Evolutionary conservation across 2,113 vertebrate genomes (phyloP).

Genomic region (Ochotona curzoniae): DNA sequence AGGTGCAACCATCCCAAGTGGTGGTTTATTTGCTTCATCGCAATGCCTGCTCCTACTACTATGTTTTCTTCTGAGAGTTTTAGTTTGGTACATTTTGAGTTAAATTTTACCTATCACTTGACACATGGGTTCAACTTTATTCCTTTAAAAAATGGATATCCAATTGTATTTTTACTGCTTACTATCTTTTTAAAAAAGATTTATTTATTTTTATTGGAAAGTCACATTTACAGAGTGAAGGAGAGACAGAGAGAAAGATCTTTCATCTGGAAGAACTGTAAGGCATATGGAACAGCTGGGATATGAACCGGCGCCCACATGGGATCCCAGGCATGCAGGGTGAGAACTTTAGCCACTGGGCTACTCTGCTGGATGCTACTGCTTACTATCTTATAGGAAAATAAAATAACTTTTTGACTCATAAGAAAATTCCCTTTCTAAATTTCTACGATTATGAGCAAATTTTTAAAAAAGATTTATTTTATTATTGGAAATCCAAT

Average conservation of each 20-base stretch:
- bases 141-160: not conserved
- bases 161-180: not conserved
- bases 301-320: too few species aligned
- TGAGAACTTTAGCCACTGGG: too few species aligned
- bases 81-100: slow-evolving; percentile 1
- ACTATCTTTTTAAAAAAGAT: not conserved
- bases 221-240: too few species aligned
- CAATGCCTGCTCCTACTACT: not conserved
- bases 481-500: too few species aligned
- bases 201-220: too few species aligned
- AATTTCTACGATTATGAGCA: not conserved
- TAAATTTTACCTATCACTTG: not conserved
- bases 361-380: not conserved
- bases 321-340: too few species aligned
- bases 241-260: too few species aligned
- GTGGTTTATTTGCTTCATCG: too few species aligned
- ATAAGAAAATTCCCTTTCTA: slow-evolving; percentile 12
- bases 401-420: not conserved
- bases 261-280: too few species aligned
- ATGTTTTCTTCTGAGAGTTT: not conserved
- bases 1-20: too few species aligned
- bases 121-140: not conserved
- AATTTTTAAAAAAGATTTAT: not conserved
- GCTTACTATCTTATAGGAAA: not conserved
- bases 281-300: too few species aligned